phyloP scores from a whole-genome alignment of 35 echinoderm and acorn worm genomes.

The Heliocidaris tuberculata region DNA sequence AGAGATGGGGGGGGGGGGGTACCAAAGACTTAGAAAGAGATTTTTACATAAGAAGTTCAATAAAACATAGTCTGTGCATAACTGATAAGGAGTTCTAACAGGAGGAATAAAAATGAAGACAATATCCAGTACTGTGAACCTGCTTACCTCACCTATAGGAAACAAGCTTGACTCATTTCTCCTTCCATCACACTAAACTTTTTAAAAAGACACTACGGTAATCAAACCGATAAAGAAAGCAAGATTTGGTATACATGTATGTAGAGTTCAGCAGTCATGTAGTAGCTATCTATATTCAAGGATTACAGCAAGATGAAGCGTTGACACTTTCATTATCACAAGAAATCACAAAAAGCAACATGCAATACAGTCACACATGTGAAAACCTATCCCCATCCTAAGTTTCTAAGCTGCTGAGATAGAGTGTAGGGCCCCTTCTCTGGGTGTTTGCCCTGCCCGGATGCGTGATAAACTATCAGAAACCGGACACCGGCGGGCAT shows the following conservation, averaged over 20 bases:
- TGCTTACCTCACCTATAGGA: too few species aligned
- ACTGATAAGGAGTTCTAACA: too few species aligned
- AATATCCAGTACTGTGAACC: too few species aligned
- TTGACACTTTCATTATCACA: background rate
- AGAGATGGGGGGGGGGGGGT: too few species aligned
- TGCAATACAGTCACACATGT: background rate
- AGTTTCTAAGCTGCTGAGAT: background rate
- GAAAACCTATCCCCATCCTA: background rate
- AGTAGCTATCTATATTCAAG: background rate
- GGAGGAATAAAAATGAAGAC: too few species aligned
- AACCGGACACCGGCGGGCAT: background rate
- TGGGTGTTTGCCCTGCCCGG: constrained; percentile 13
- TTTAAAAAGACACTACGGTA: background rate
- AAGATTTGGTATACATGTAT: background rate
- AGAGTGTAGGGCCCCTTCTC: background rate
- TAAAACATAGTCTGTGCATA: too few species aligned
- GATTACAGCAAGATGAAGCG: background rate
- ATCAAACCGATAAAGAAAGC: background rate
- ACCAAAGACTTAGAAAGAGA: too few species aligned
- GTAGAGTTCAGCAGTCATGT: background rate
- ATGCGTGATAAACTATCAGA: constrained; percentile 17
- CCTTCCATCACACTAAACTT: too few species aligned
- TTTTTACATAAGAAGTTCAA: too few species aligned
- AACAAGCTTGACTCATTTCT: too few species aligned
- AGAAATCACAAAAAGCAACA: background rate